Conservation (phyloP, 2,113 vertebrate species). For the Tor tambroides region DNA sequence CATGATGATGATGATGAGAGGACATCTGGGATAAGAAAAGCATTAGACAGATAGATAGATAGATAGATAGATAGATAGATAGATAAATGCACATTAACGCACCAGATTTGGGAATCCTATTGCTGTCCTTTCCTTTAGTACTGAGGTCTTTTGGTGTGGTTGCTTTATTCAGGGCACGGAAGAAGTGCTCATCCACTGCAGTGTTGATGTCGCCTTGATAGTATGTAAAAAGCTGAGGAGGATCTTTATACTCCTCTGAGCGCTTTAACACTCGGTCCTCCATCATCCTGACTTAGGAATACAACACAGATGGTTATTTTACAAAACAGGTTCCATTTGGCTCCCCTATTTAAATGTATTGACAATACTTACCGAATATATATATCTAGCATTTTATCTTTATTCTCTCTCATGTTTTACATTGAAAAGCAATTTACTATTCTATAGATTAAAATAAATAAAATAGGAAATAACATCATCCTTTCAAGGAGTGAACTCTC, state of each 20-base stretch:
- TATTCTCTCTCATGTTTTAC: not conserved
- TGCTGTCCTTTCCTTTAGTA: conserved; percentile 58
- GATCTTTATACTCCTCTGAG: conserved; percentile 64
- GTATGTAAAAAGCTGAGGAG: conserved; percentile 80
- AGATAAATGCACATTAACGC: not conserved
- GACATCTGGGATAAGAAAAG: conserved; percentile 47
- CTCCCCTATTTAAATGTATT: too few species aligned
- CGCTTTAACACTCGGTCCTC: not conserved
- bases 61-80: not conserved
- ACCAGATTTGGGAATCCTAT: conserved; percentile 40
- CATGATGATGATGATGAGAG: conserved; percentile 70
- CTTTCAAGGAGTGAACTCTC: not conserved
- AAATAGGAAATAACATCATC: not conserved
- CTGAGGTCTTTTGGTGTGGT: conserved; percentile 74
- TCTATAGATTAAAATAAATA: not conserved
- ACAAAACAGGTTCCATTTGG: too few species aligned
- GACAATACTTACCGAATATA: too few species aligned
- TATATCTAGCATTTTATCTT: too few species aligned
- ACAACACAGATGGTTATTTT: not conserved
- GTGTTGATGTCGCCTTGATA: conserved; percentile 86
- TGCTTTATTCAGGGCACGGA: conserved; percentile 78
- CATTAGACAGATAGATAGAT: not conserved
- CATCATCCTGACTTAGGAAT: conserved; percentile 33
- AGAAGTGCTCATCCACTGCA: conserved; percentile 85
- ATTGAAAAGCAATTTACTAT: not conserved